A percentile compares a stretch with the other conserved stretches of the same genome.
These are phyloP conservation scores for Arothron firmamentum DNA, from an alignment of 2,113 vertebrate genomes.

Conservation along the genomic window DNA sequence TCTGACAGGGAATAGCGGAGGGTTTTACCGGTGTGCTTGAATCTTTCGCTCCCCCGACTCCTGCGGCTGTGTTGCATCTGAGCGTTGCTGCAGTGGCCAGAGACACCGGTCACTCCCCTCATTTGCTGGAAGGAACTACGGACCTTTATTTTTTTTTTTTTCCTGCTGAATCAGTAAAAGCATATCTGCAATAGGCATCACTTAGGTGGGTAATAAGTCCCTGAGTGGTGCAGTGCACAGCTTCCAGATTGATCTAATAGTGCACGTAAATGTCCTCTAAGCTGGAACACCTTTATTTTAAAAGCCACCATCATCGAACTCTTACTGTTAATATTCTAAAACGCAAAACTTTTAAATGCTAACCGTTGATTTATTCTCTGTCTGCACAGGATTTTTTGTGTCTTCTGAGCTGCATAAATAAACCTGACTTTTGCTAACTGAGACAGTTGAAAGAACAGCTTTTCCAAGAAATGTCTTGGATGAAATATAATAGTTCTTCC, in stretches of 20 bases:
- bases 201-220: constrained; percentile 9
- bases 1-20: constrained; percentile 29
- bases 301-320: not conserved
- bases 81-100: constrained; percentile 2
- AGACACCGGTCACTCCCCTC: constrained; percentile 20
- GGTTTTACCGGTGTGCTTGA: constrained; percentile 39
- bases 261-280: constrained; percentile 8
- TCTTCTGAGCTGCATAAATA: no score
- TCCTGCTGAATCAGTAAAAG: constrained; percentile 10
- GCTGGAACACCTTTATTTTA: constrained; percentile 2
- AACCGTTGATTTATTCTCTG: no score
- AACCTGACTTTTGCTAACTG: no score
- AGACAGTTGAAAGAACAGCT: no score
- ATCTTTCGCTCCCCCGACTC: constrained; percentile 28
- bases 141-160: constrained; percentile 1
- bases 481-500: no score
- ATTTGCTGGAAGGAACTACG: constrained; percentile 4
- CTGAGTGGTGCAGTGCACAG: not conserved
- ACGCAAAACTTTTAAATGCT: no score
- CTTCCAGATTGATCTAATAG: not conserved
- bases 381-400: no score
- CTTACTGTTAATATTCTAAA: no score
- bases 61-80: constrained; percentile 16
- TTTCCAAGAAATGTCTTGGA: no score
- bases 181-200: constrained; percentile 20